These are phyloP conservation scores for Mactromeris polynyma DNA, from an alignment of 2,888 invertebrate species.

Conservation along the genomic window DNA sequence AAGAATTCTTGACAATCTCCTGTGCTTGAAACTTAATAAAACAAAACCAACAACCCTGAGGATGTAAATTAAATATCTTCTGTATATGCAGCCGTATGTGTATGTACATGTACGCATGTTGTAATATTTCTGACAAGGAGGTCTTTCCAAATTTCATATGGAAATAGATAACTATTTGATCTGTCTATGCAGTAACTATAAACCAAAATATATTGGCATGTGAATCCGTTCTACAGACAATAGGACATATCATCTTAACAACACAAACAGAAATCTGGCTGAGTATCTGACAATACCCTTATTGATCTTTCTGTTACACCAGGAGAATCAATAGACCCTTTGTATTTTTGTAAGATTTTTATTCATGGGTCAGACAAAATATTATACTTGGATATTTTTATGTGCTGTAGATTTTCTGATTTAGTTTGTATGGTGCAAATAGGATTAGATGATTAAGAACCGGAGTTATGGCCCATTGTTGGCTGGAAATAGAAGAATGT, in stretches of 20 bases:
- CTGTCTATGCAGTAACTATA: neutral
- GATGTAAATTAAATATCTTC: too few species aligned
- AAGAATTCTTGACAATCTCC: too few species aligned
- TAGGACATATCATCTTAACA: neutral
- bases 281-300: neutral
- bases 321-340: neutral
- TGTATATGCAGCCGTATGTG: too few species aligned
- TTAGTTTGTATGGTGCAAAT: neutral
- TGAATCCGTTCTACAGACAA: neutral
- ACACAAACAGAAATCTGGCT: neutral
- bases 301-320: neutral
- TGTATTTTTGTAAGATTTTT: neutral
- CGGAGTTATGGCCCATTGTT: neutral
- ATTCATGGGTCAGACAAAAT: neutral
- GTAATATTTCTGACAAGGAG: neutral
- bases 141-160: neutral
- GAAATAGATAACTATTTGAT: neutral
- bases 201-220: slow-evolving; percentile 3
- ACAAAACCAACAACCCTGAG: too few species aligned
- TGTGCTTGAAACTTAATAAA: too few species aligned
- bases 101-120: neutral
- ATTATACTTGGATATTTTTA: neutral
- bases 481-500: too few species aligned
- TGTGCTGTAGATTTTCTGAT: neutral
- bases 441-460: neutral